These are phyloP conservation scores for Rotaria magnacalcarata DNA, from an alignment of 2,888 invertebrate genomes.

Conservation along the genomic window DNA sequence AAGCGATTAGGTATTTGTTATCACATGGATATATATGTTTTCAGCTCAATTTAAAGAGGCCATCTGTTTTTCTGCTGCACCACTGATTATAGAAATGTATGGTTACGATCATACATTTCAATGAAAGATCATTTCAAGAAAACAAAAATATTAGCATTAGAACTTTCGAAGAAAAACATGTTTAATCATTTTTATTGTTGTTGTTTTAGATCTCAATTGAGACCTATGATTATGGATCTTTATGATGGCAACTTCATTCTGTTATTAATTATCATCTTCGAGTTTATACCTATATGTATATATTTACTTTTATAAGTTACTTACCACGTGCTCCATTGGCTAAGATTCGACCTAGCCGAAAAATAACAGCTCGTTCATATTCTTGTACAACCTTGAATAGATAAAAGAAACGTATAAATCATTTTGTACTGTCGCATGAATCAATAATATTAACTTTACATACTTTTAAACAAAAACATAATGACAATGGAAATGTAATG, in stretches of 20 bases:
- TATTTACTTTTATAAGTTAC: background rate
- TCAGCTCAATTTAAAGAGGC: background rate
- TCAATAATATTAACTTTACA: background rate
- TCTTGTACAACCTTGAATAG: slow-evolving; percentile 68
- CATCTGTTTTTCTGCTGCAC: background rate
- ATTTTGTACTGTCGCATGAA: background rate
- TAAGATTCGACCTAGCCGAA: slow-evolving; percentile 83
- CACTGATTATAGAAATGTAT: background rate
- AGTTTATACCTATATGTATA: background rate
- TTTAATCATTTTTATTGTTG: too few species aligned
- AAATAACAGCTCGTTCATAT: slow-evolving; percentile 85
- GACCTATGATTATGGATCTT: background rate
- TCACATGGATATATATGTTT: background rate
- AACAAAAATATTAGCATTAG: too few species aligned
- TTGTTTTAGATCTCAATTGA: background rate
- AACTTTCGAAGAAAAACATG: too few species aligned
- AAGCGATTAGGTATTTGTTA: background rate
- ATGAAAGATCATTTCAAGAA: too few species aligned
- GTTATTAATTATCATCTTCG: background rate
- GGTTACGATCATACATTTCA: too few species aligned
- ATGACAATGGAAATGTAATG: slow-evolving; percentile 45
- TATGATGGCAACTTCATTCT: background rate
- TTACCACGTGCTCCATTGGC: slow-evolving; percentile 78
- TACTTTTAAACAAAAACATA: slow-evolving; percentile 45
- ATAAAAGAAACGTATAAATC: background rate